Conservation (phyloP, 2,888 invertebrate species). For the Diarsia brunnea region DNA sequence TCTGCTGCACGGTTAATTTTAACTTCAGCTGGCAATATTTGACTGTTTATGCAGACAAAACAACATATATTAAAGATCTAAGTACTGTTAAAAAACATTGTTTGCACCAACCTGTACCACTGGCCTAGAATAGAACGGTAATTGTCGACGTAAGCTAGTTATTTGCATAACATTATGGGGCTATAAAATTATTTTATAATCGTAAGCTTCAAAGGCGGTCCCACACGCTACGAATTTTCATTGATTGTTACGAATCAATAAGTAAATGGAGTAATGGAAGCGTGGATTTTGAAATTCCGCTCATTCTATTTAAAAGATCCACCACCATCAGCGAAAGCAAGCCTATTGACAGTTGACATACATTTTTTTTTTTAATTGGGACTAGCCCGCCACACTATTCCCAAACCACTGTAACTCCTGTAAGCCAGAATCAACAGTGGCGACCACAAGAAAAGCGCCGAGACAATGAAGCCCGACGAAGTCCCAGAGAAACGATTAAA, state of each 20-base stretch:
- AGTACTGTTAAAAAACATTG: slow-evolving; percentile 8
- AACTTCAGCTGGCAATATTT: slow-evolving; percentile 14
- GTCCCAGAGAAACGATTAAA: too few species aligned
- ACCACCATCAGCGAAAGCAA: not conserved
- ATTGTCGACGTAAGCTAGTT: slow-evolving; percentile 32
- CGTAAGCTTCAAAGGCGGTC: slow-evolving; percentile 25
- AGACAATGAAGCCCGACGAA: too few species aligned
- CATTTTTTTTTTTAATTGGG: too few species aligned
- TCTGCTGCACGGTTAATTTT: not conserved
- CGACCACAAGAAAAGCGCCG: too few species aligned
- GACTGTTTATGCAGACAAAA: not conserved
- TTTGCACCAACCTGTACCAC: slow-evolving; percentile 9
- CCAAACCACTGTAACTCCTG: too few species aligned
- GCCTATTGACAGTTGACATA: too few species aligned
- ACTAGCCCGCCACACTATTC: too few species aligned
- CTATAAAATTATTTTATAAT: slow-evolving; percentile 36
- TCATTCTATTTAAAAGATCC: not conserved
- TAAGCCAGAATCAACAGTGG: too few species aligned
- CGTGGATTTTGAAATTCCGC: not conserved
- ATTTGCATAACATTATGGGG: slow-evolving; percentile 48
- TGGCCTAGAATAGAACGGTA: slow-evolving; percentile 29
- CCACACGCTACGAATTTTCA: not conserved
- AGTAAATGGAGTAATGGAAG: not conserved
- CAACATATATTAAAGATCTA: not conserved
- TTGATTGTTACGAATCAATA: slow-evolving; percentile 1